Conservation (phyloP, 2,888 invertebrate genomes). For the Scotopteryx bipunctaria region DNA sequence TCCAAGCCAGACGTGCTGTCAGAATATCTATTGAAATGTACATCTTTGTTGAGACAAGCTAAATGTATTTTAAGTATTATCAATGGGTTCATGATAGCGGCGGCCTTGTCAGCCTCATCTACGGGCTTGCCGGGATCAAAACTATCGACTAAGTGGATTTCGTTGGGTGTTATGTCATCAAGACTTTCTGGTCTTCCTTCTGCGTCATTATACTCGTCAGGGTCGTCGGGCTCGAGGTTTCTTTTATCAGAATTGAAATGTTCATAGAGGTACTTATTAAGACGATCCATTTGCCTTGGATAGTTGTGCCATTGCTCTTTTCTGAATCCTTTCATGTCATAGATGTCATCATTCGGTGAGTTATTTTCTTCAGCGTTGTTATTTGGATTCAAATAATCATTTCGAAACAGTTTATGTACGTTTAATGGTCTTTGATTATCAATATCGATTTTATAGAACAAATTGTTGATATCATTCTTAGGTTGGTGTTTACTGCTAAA, state of each 20-base stretch:
- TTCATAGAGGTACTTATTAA: slow-evolving; percentile 53
- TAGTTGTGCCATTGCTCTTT: slow-evolving; percentile 76
- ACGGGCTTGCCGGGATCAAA: slow-evolving; percentile 47
- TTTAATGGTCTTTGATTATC: slow-evolving; percentile 35
- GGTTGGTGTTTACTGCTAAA: slow-evolving; percentile 59
- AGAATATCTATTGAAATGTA: slow-evolving; percentile 38
- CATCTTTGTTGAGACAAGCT: slow-evolving; percentile 56
- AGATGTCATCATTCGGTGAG: slow-evolving; percentile 45
- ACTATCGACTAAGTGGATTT: slow-evolving; percentile 48
- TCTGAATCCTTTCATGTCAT: slow-evolving; percentile 63
- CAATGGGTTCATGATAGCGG: slow-evolving; percentile 58
- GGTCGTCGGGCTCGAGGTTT: slow-evolving; percentile 52
- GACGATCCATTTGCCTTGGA: slow-evolving; percentile 70
- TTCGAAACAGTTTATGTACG: slow-evolving; percentile 10
- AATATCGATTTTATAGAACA: slow-evolving; percentile 55
- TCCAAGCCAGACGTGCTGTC: slow-evolving; percentile 41
- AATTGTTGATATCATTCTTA: slow-evolving; percentile 54
- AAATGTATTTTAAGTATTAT: slow-evolving; percentile 68
- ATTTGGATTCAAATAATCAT: slow-evolving; percentile 6
- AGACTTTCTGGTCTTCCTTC: slow-evolving; percentile 39
- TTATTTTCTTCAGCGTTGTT: slow-evolving; percentile 14
- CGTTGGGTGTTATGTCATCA: slow-evolving; percentile 49
- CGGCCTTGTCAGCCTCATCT: slow-evolving; percentile 43
- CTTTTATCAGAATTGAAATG: slow-evolving; percentile 47
- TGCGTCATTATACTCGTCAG: slow-evolving; percentile 39